Conservation (phyloP, 1,140 invertebrate genomes). For the Metaphire vulgaris region DNA sequence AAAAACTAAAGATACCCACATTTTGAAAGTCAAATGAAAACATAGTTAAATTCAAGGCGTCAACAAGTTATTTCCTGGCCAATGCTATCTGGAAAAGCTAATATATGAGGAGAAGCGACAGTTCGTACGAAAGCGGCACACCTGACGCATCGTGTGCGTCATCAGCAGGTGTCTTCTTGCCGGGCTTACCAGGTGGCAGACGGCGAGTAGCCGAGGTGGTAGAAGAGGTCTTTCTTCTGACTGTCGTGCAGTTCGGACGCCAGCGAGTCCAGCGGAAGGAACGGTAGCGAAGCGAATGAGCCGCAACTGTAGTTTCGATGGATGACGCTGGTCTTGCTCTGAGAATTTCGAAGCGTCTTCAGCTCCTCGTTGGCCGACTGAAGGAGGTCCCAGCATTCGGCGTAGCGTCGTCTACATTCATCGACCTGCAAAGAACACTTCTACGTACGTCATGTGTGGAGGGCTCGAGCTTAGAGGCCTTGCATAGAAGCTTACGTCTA, state of each 20-base stretch:
- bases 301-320: slow-evolving; percentile 35
- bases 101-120: too few species aligned
- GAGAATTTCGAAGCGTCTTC: slow-evolving; percentile 64
- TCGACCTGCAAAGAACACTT: slow-evolving; percentile 70
- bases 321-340: slow-evolving; percentile 37
- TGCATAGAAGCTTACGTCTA: too few species aligned
- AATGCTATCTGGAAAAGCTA: too few species aligned
- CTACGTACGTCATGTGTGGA: too few species aligned
- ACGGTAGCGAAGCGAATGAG: slow-evolving; percentile 29
- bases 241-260: slow-evolving; percentile 82
- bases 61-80: too few species aligned
- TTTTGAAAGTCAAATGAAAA: too few species aligned
- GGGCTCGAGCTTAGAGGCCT: too few species aligned
- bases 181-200: not conserved
- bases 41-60: too few species aligned
- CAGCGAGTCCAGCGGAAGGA: slow-evolving; percentile 60
- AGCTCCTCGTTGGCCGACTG: slow-evolving; percentile 83
- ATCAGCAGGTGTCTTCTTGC: too few species aligned
- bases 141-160: too few species aligned
- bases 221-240: slow-evolving; percentile 56
- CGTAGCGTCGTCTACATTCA: slow-evolving; percentile 60
- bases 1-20: too few species aligned
- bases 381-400: slow-evolving; percentile 63
- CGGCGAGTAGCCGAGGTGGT: slow-evolving; percentile 37
- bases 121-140: too few species aligned